Base-by-base conservation (phyloP, 2,888 invertebrate genomes). In the Cephonodes hylas region DNA sequence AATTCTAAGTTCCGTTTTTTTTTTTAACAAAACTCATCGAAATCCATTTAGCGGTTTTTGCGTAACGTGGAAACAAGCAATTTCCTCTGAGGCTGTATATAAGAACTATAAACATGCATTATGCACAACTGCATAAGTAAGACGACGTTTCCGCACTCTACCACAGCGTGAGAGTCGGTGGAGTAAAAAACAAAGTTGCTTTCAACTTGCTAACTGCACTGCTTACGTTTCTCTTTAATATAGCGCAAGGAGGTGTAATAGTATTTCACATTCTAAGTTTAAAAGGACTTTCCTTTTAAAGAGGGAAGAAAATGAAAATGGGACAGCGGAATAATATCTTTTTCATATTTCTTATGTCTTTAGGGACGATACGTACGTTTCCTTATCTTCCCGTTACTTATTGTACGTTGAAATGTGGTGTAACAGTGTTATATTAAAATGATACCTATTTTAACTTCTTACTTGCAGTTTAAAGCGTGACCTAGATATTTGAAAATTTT, bases 301-400 rank as follows among this genome's bases (percentile, higher is more conserved):
- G 57, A 38, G 31, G 57, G 13, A 31, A n/a, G 57, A 57, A 38
- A 58, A 38, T 38, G 57, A 58, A 58, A 58, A 58, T 58, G 57
- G 38, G 38, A 57, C 57, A 57, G 57, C 53, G 53, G 15, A 42
- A 58, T 57, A 56, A 56, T 56, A 57, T 42, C 38, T 58, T 38
- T 58, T 58, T 58, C 57, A 58, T 58, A 58, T 58, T 58, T 42
- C 57, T 58, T 58, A 58, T 58, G 57, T 58, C 57, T 58, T 58
- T 23, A 13, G 57, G 34, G 56, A 58, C 57, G 57, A 58, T 58
- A 58, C 57, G 38, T 38, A 20, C 38, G 38, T 38, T 58, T 58
- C 31, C 57, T 42, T 34, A 34, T 38, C 38, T 38, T n/a, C 4
- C 13, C n/a, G 13, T 57, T 53, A 13, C 45, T 53, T 57, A 38